phyloP scores from a whole-genome alignment of 1,140 invertebrate species.

The Lepidurus packardi region DNA sequence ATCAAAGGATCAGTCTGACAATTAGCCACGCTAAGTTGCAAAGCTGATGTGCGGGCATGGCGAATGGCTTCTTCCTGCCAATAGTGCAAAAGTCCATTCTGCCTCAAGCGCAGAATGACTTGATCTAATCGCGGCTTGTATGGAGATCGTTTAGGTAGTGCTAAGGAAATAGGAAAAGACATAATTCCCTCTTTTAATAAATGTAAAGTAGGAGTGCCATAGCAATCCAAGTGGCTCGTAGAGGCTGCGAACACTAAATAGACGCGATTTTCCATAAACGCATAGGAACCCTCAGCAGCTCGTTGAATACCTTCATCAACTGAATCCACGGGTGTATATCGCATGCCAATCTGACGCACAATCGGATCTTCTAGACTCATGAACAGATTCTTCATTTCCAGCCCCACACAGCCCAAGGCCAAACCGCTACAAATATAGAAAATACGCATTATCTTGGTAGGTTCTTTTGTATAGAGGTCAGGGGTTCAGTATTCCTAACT shows the following conservation, averaged over 20 bases:
- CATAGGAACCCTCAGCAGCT: neutral
- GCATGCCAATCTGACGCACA: neutral
- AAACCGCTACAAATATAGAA: neutral
- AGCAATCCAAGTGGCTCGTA: neutral
- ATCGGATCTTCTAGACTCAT: neutral
- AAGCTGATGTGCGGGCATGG: neutral
- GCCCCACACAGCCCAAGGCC: neutral
- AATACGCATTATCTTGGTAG: neutral
- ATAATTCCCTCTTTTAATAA: neutral
- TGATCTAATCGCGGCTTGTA: neutral
- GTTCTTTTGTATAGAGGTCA: no score
- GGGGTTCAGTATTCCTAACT: no score
- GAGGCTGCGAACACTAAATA: neutral
- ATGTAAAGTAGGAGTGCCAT: neutral
- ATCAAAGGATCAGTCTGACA: neutral
- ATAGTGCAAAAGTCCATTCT: neutral
- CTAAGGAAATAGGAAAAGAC: neutral
- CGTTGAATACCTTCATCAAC: neutral
- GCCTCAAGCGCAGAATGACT: neutral
- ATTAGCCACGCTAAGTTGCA: neutral
- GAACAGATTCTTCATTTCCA: neutral
- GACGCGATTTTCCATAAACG: slow-evolving; percentile 4
- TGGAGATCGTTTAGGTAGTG: neutral
- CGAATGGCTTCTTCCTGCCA: slow-evolving; percentile 1
- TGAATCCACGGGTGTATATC: neutral